A percentile compares a stretch with the other conserved stretches of the same genome.
Conservation (phyloP, 92 coral and sea anemone genomes). For the Palythoa caribaeorum region DNA sequence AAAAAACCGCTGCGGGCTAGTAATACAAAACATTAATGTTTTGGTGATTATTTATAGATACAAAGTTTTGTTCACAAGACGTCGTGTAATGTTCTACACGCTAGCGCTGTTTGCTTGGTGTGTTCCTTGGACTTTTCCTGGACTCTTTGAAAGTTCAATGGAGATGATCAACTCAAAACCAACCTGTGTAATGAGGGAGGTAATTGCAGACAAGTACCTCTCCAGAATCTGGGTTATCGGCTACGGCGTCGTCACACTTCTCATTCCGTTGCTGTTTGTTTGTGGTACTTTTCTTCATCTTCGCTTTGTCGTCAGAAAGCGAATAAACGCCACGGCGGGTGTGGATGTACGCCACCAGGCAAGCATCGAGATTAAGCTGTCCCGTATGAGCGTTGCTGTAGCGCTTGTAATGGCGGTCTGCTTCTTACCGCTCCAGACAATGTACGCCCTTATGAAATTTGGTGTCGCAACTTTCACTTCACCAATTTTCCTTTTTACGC, state of each 20-base stretch:
- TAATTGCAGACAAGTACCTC: constrained; percentile 9
- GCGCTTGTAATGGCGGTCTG: constrained; percentile 30
- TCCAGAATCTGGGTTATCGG: constrained; percentile 12
- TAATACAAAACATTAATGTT: too few species aligned
- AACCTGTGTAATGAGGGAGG: not conserved
- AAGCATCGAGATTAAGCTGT: not conserved
- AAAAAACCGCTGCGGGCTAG: too few species aligned
- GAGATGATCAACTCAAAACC: not conserved
- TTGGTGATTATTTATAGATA: constrained; percentile 1
- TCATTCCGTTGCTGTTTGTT: constrained; percentile 6
- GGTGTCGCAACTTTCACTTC: constrained; percentile 3
- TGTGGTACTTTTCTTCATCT: constrained; percentile 31
- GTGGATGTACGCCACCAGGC: not conserved
- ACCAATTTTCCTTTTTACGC: not conserved
- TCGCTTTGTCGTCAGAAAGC: constrained; percentile 7
- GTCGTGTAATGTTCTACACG: constrained; percentile 25
- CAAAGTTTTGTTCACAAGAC: constrained; percentile 33
- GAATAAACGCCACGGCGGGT: not conserved
- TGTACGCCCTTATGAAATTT: constrained; percentile 23
- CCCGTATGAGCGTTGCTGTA: constrained; percentile 24
- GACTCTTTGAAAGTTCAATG: constrained; percentile 29
- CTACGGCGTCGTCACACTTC: constrained; percentile 23
- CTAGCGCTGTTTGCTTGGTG: constrained; percentile 13
- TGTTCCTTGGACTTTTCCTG: constrained; percentile 17
- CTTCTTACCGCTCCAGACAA: constrained; percentile 16